Percentiles rank a stretch among this genome's conserved stretches.
Conservation (phyloP, 2,113 vertebrate species). For the Cebus imitator region DNA sequence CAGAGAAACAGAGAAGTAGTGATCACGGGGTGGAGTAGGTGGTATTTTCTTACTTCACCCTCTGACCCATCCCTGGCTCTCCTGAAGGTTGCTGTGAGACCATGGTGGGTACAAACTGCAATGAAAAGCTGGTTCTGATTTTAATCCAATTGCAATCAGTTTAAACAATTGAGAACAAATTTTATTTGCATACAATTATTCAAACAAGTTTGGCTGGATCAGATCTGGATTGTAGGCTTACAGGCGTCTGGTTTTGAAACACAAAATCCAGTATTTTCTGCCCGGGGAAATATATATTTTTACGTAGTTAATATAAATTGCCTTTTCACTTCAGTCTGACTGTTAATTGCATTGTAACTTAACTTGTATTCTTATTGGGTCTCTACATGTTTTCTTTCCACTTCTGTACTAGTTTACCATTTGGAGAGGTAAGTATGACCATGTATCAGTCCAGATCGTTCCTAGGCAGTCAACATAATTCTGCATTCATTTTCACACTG, state of each 20-base stretch:
- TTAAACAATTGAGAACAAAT: slow-evolving; percentile 1
- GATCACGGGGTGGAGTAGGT: background rate
- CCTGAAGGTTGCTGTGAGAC: background rate
- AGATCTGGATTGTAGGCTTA: background rate
- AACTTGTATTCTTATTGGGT: background rate
- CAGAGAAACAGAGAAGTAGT: background rate
- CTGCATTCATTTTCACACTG: background rate
- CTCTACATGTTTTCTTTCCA: background rate
- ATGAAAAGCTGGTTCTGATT: slow-evolving; percentile 1
- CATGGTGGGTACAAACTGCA: background rate
- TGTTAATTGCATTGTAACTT: background rate
- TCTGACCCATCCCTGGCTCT: background rate
- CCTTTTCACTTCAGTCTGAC: background rate
- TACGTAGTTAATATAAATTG: background rate
- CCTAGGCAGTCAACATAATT: background rate
- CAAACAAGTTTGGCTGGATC: slow-evolving; percentile 33
- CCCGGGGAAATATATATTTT: background rate
- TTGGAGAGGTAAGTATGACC: background rate
- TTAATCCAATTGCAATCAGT: background rate
- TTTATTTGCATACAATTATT: slow-evolving; percentile 31
- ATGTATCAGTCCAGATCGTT: background rate
- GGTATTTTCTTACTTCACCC: background rate
- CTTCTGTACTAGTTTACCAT: background rate
- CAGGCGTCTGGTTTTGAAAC: slow-evolving; percentile 41
- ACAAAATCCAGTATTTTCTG: slow-evolving; percentile 19